These are phyloP conservation scores for Anthophora plumipes DNA, from an alignment of 2,888 invertebrate genomes.

Conservation along the genomic window DNA sequence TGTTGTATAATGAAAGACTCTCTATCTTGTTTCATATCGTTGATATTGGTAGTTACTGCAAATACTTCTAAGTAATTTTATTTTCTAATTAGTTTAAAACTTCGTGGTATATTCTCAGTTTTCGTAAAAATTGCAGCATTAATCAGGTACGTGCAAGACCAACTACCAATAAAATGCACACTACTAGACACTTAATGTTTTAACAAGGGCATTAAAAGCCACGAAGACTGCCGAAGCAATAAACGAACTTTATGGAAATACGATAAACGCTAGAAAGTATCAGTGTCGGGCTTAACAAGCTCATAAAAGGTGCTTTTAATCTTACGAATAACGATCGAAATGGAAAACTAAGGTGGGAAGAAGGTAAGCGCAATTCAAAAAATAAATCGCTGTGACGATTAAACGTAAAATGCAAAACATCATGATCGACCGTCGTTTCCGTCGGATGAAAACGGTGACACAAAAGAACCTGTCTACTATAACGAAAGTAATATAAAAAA, in stretches of 20 bases:
- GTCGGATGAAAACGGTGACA: background rate
- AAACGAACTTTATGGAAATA: slow-evolving; percentile 1
- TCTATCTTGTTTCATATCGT: background rate
- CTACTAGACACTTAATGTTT: background rate
- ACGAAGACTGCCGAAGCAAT: background rate
- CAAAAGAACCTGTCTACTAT: background rate
- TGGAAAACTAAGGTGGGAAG: background rate
- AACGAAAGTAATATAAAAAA: background rate
- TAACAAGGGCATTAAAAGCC: background rate
- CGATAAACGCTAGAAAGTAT: background rate
- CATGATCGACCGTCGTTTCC: too few relatives aligned
- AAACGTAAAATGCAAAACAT: too few relatives aligned
- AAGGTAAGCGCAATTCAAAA: background rate
- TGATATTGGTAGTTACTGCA: background rate
- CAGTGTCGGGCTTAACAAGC: background rate
- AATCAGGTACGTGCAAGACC: background rate
- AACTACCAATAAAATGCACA: background rate
- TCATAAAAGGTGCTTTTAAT: background rate
- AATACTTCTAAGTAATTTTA: background rate
- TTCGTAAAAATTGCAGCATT: background rate
- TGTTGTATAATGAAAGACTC: background rate
- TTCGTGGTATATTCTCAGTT: background rate
- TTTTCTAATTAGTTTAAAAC: background rate
- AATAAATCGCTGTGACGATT: background rate
- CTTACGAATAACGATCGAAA: background rate